Evolutionary conservation across 2,888 invertebrate genomes (phyloP).

Genomic region (Latrodectus hesperus): DNA sequence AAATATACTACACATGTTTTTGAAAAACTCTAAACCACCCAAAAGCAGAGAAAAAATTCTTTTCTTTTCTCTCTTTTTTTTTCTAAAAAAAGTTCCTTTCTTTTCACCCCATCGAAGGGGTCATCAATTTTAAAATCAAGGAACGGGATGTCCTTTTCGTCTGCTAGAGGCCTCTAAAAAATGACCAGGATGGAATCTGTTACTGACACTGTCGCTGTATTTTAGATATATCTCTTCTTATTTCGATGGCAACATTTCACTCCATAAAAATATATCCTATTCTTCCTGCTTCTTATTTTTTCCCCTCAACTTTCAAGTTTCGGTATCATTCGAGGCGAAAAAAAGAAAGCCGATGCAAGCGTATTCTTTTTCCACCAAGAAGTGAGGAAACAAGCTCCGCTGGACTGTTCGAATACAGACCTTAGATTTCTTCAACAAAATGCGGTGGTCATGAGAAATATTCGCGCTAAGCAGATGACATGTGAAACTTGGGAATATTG

Average conservation of each 20-base stretch:
- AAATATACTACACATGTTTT: conserved; percentile 3
- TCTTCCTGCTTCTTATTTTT: conserved; percentile 47
- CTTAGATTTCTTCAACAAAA: no score
- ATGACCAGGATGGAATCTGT: conserved; percentile 66
- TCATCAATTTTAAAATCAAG: conserved; percentile 66
- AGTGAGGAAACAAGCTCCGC: no score
- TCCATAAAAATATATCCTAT: conserved; percentile 66
- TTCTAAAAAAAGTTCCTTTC: neutral
- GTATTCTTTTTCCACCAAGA: no score
- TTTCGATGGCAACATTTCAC: conserved; percentile 50
- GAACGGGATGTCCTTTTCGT: conserved; percentile 54
- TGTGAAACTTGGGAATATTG: no score
- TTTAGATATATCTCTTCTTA: conserved; percentile 20
- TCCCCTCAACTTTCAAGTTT: conserved; percentile 3
- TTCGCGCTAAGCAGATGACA: neutral
- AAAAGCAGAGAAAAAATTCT: neutral
- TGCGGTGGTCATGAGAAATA: neutral
- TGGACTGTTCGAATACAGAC: no score
- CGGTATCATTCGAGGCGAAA: neutral
- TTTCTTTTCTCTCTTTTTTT: no score
- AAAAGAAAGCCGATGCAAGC: no score
- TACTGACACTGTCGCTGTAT: conserved; percentile 57
- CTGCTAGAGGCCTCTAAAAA: conserved; percentile 57
- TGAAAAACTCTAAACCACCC: neutral
- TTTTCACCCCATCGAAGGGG: conserved; percentile 36